Evolutionary conservation across 1,140 invertebrate species (phyloP).

Genomic region (Meloidogyne chitwoodi): DNA sequence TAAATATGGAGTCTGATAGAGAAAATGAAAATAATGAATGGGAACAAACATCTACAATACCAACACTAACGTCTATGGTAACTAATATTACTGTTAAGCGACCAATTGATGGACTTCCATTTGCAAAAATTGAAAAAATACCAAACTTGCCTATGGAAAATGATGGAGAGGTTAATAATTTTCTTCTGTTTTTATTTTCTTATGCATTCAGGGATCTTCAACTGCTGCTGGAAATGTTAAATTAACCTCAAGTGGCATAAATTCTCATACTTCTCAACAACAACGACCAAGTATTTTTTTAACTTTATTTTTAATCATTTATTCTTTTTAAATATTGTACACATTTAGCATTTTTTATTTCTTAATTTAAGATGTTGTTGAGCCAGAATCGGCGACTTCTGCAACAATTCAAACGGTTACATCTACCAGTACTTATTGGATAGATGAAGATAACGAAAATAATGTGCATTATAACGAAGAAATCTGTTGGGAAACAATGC

Average conservation of each 20-base stretch:
- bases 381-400: neutral
- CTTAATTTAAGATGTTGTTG: neutral
- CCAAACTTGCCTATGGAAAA: neutral
- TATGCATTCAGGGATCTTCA: neutral
- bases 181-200: neutral
- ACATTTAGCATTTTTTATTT: neutral
- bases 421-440: neutral
- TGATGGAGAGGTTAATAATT: neutral
- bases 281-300: neutral
- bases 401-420: neutral
- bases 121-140: neutral
- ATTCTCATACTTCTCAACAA: neutral
- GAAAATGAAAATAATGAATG: neutral
- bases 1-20: neutral
- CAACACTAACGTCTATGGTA: neutral
- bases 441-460: slow-evolving; percentile 17
- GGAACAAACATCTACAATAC: neutral
- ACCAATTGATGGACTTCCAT: slow-evolving; percentile 6
- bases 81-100: neutral
- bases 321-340: too few species aligned
- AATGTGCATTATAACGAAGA: slow-evolving; percentile 35
- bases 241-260: neutral
- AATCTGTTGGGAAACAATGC: slow-evolving; percentile 95
- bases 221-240: neutral
- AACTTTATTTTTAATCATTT: neutral